These are phyloP conservation scores for Choreutis nemorana DNA, from an alignment of 2,888 invertebrate species.

Conservation along the genomic window DNA sequence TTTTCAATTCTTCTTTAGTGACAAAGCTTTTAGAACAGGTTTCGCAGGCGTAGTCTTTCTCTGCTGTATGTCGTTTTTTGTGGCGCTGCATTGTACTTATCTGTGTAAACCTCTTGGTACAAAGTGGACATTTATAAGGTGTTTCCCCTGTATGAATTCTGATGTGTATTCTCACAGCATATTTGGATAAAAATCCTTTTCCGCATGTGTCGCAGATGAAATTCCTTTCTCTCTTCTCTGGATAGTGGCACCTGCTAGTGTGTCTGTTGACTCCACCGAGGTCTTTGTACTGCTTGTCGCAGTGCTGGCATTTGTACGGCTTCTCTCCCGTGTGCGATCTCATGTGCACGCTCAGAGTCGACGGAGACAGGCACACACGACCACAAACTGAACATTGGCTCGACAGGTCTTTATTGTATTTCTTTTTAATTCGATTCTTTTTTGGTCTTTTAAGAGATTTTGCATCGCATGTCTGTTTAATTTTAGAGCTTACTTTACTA, in stretches of 20 bases:
- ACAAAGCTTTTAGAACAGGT: constrained; percentile 38
- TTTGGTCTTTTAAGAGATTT: constrained; percentile 14
- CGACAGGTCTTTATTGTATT: constrained; percentile 11
- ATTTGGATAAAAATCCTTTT: constrained; percentile 38
- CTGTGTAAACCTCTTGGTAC: constrained; percentile 35
- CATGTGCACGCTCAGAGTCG: constrained; percentile 30
- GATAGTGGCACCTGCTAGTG: constrained; percentile 27
- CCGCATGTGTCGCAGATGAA: constrained; percentile 49
- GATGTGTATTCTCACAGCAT: constrained; percentile 36
- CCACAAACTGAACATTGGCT: constrained; percentile 29
- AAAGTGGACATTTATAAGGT: constrained; percentile 37
- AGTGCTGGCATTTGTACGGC: constrained; percentile 29
- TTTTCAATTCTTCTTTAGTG: constrained; percentile 37
- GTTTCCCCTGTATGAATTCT: constrained; percentile 48
- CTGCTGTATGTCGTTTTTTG: constrained; percentile 30
- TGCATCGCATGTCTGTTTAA: no score
- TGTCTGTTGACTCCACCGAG: constrained; percentile 34
- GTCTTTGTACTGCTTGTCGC: constrained; percentile 40
- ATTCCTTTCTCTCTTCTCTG: constrained; percentile 22
- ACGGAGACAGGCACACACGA: constrained; percentile 24
- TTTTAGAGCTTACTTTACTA: no score
- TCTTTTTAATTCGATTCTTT: constrained; percentile 18
- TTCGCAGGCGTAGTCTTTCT: constrained; percentile 28
- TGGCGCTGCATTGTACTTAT: constrained; percentile 34
- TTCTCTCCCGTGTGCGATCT: constrained; percentile 35